phyloP scores from a whole-genome alignment of 2,113 vertebrate species.

The Larimichthys polyactis region DNA sequence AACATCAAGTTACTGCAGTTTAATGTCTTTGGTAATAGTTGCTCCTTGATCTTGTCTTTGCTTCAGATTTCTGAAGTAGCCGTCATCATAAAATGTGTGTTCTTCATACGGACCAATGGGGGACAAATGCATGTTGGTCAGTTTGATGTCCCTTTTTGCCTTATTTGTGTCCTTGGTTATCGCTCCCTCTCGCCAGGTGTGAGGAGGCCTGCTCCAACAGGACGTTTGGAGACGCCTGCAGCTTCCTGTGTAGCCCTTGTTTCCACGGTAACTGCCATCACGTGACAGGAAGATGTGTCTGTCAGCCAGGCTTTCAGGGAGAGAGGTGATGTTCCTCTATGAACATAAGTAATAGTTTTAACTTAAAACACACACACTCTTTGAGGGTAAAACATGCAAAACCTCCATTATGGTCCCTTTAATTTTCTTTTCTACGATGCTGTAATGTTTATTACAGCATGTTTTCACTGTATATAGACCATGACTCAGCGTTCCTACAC shows the following conservation, averaged over 20 bases:
- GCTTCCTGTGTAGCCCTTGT: slow-evolving; percentile 86
- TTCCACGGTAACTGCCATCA: slow-evolving; percentile 88
- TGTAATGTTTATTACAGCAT: background rate
- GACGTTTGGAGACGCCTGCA: slow-evolving; percentile 89
- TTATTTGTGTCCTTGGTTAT: background rate
- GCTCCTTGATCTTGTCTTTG: slow-evolving; percentile 1
- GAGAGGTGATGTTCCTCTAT: slow-evolving; percentile 85
- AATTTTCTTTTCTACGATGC: background rate
- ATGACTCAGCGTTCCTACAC: slow-evolving; percentile 4
- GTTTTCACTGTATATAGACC: slow-evolving; percentile 22
- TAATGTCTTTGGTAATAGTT: background rate
- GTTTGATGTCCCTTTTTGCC: background rate
- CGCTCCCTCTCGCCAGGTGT: slow-evolving; percentile 84
- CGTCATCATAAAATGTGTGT: background rate
- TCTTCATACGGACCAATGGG: background rate
- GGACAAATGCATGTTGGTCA: background rate
- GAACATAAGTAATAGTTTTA: background rate
- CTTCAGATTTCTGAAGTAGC: background rate
- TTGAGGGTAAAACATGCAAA: background rate
- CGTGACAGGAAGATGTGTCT: slow-evolving; percentile 90
- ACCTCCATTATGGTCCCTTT: background rate
- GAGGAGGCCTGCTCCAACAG: slow-evolving; percentile 84
- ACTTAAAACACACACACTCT: background rate
- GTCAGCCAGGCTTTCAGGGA: slow-evolving; percentile 90
- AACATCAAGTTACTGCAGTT: background rate